A percentile compares a stretch with the other conserved stretches of the same genome.
Evolutionary conservation across 2,888 invertebrate genomes (phyloP).

Genomic region (Arrhopalites spinosus): DNA sequence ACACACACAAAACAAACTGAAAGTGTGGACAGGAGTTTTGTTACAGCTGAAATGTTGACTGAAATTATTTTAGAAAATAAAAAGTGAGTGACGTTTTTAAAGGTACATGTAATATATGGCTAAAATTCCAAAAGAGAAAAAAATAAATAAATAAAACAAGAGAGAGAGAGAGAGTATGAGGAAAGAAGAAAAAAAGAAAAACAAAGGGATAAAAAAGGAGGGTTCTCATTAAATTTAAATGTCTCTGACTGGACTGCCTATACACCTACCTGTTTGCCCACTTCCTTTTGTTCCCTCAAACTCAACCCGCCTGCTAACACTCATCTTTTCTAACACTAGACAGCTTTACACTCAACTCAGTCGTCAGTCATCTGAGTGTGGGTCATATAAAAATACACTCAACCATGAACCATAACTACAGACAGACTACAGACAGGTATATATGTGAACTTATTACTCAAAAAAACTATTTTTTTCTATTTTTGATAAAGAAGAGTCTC

Average conservation of each 20-base stretch:
- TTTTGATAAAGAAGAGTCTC: too few species aligned
- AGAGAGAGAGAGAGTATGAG: neutral
- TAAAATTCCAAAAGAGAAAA: neutral
- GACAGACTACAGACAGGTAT: too few species aligned
- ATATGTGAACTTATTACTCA: too few species aligned
- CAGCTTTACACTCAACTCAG: neutral
- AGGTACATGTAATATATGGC: neutral
- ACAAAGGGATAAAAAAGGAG: neutral
- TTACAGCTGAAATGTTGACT: too few species aligned
- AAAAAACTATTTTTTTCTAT: too few species aligned
- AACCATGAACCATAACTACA: too few species aligned
- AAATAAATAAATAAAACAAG: neutral
- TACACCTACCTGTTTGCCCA: neutral
- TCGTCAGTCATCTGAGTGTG: neutral
- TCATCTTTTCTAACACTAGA: neutral
- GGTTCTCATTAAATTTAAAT: constrained; percentile 12
- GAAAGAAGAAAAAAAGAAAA: neutral
- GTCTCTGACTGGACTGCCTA: neutral
- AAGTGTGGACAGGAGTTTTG: too few species aligned
- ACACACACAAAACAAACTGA: too few species aligned
- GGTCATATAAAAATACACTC: too few species aligned
- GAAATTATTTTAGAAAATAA: too few species aligned
- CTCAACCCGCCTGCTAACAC: neutral
- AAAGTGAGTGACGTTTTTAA: too few species aligned
- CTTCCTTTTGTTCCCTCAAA: neutral